phyloP scores from a whole-genome alignment of 2,797 vertebrate species.

The Pagetopsis macropterus region DNA sequence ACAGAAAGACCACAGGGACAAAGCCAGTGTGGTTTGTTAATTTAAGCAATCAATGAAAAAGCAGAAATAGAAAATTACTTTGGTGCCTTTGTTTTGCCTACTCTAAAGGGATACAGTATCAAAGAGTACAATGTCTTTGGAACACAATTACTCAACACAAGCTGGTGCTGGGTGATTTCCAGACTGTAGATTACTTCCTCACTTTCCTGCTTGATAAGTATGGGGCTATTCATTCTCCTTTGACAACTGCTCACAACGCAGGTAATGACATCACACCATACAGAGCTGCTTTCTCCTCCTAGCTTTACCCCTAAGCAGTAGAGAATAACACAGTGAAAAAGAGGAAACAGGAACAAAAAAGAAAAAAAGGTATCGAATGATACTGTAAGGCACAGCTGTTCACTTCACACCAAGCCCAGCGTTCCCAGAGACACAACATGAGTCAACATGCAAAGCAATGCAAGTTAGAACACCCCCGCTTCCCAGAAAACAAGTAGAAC shows the following conservation, averaged over 20 bases:
- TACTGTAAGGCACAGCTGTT: slow-evolving; percentile 66
- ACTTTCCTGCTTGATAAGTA: slow-evolving; percentile 43
- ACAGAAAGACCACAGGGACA: slow-evolving; percentile 55
- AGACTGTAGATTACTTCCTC: slow-evolving; percentile 59
- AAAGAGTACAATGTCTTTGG: slow-evolving; percentile 41
- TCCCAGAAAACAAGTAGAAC: slow-evolving; percentile 63
- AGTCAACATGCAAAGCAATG: slow-evolving; percentile 79
- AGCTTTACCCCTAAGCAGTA: not conserved
- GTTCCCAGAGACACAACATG: slow-evolving; percentile 64
- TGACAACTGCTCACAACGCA: slow-evolving; percentile 40
- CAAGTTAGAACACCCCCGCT: slow-evolving; percentile 73
- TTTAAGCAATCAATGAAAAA: slow-evolving; percentile 69
- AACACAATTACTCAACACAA: slow-evolving; percentile 37
- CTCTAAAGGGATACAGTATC: slow-evolving; percentile 32
- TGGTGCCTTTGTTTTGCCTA: slow-evolving; percentile 63
- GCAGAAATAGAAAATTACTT: slow-evolving; percentile 68
- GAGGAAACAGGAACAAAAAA: slow-evolving; percentile 41
- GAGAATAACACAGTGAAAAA: slow-evolving; percentile 26
- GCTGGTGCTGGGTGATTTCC: slow-evolving; percentile 41
- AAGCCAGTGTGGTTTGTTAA: slow-evolving; percentile 56
- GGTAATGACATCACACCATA: slow-evolving; percentile 53
- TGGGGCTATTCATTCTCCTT: slow-evolving; percentile 29
- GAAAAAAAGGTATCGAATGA: slow-evolving; percentile 45
- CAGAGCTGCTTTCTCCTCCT: slow-evolving; percentile 49
- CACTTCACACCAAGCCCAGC: slow-evolving; percentile 58